These are phyloP conservation scores for Ammospiza maritima DNA, from an alignment of 2,797 vertebrate species.

Conservation along the genomic window DNA sequence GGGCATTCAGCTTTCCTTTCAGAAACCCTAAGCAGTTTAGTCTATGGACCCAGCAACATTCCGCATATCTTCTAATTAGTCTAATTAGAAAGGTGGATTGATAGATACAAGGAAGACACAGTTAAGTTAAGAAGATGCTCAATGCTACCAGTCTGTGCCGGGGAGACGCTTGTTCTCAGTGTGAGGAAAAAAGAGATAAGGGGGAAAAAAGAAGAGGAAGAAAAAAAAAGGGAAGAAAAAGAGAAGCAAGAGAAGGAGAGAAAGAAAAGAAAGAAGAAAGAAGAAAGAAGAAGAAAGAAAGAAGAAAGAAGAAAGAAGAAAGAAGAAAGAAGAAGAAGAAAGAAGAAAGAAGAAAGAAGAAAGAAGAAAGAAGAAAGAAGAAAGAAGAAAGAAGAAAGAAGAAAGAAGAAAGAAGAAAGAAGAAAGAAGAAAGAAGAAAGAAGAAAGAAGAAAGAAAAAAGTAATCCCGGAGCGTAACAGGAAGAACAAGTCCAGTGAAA, in stretches of 20 bases:
- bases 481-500: neutral
- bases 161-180: constrained; percentile 14
- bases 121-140: constrained; percentile 68
- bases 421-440: too few relatives aligned
- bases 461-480: neutral
- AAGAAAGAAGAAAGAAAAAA: too few relatives aligned
- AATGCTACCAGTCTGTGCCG: constrained; percentile 49
- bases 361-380: too few relatives aligned
- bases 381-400: too few relatives aligned
- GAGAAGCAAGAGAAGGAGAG: too few relatives aligned
- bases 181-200: neutral
- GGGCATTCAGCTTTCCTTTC: constrained; percentile 82
- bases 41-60: constrained; percentile 61
- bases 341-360: fast-evolving
- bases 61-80: constrained; percentile 80
- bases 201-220: fast-evolving
- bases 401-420: fast-evolving
- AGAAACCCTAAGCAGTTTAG: constrained; percentile 63
- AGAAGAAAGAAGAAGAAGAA: fast-evolving
- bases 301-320: too few relatives aligned
- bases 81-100: constrained; percentile 81
- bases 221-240: too few relatives aligned
- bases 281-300: too few relatives aligned
- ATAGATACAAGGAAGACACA: constrained; percentile 65
- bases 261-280: fast-evolving